Conservation (phyloP, 2,888 invertebrate species). For the Campoplex nolae region DNA sequence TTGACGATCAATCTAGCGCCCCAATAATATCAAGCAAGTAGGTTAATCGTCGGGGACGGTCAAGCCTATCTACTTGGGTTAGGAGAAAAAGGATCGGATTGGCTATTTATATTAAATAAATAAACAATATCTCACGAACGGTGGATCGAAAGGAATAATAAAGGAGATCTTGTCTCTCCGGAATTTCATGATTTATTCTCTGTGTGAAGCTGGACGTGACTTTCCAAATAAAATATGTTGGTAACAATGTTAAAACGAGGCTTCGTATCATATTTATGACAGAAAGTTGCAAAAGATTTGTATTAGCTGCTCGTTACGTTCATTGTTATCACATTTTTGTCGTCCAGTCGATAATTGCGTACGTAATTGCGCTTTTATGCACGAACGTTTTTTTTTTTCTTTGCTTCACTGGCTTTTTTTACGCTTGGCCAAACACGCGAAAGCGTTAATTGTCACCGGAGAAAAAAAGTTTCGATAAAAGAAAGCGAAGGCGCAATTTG, state of each 20-base stretch:
- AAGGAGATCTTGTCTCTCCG: background rate
- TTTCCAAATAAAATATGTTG: background rate
- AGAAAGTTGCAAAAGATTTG: background rate
- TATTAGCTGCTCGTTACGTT: conserved; percentile 1
- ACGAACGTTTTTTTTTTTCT: background rate
- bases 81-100: background rate
- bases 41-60: too few relatives aligned
- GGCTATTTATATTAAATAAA: background rate
- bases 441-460: conserved; percentile 19
- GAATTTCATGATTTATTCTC: background rate
- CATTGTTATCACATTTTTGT: conserved; percentile 5
- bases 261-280: background rate
- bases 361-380: conserved; percentile 10
- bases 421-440: conserved; percentile 1
- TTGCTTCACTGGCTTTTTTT: conserved; percentile 26
- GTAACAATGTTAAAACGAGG: background rate
- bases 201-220: background rate
- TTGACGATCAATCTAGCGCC: too few relatives aligned
- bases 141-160: background rate
- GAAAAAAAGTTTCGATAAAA: conserved; percentile 8
- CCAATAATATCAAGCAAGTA: too few relatives aligned
- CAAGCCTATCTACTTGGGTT: too few relatives aligned
- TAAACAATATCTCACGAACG: background rate
- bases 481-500: conserved; percentile 24
- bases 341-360: conserved; percentile 20